Conservation (phyloP, 2,888 invertebrate genomes). For the Rhodophaea formosa region DNA sequence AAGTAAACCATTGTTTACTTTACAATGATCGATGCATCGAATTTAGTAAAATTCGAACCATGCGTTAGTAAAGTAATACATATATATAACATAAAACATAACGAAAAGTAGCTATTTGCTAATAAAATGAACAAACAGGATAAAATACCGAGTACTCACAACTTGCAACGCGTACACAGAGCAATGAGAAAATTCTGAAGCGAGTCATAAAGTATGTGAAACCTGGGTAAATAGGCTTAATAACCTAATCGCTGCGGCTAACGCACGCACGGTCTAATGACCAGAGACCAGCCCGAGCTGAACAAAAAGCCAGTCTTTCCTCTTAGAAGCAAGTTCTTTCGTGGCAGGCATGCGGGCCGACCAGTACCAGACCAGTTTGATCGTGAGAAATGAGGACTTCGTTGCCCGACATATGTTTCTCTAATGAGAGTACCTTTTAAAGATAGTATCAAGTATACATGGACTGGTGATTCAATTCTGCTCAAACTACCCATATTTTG, state of each 20-base stretch:
- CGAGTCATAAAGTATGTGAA: slow-evolving; percentile 8
- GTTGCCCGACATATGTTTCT: slow-evolving; percentile 7
- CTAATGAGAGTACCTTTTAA: slow-evolving; percentile 1
- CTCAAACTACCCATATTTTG: no score
- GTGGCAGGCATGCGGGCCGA: slow-evolving; percentile 68
- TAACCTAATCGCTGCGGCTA: slow-evolving; percentile 24
- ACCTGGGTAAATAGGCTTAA: slow-evolving; percentile 17
- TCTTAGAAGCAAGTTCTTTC: slow-evolving; percentile 68
- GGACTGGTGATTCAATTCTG: no score
- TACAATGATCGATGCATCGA: no score
- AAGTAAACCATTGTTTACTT: no score
- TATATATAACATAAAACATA: neutral
- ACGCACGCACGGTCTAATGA: slow-evolving; percentile 27
- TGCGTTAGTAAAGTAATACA: neutral
- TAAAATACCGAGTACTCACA: slow-evolving; percentile 1
- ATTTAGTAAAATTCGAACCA: no score
- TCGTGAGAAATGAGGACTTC: slow-evolving; percentile 69
- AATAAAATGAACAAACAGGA: slow-evolving; percentile 3
- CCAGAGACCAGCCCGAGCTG: slow-evolving; percentile 10
- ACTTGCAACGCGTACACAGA: neutral
- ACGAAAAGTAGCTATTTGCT: neutral
- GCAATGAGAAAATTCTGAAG: slow-evolving; percentile 4
- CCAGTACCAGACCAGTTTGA: slow-evolving; percentile 60
- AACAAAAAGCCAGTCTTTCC: slow-evolving; percentile 36
- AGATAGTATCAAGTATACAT: no score